Evolutionary conservation across 2,113 vertebrate species (phyloP).

Genomic region (Thamnaconus septentrionalis): DNA sequence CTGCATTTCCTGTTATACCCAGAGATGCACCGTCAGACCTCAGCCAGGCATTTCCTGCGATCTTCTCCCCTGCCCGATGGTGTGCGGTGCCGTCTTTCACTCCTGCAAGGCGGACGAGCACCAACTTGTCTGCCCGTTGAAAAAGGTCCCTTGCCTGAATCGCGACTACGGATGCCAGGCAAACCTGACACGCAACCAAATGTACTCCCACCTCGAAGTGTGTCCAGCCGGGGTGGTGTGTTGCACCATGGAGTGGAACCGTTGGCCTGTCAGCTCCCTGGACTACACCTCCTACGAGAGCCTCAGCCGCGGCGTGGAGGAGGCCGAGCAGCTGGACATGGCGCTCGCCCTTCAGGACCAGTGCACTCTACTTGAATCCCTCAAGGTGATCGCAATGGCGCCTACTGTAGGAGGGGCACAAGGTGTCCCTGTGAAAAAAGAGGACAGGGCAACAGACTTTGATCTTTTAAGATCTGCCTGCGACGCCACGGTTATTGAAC

Average conservation of each 20-base stretch:
- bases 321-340: slow-evolving; percentile 95
- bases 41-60: slow-evolving; percentile 88
- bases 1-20: slow-evolving; percentile 90
- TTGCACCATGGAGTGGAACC: slow-evolving; percentile 99
- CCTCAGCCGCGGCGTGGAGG: slow-evolving; percentile 89
- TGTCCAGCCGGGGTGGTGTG: slow-evolving; percentile 96
- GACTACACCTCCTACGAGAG: slow-evolving; percentile 93
- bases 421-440: slow-evolving; percentile 43
- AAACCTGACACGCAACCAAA: slow-evolving; percentile 85
- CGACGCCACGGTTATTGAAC: slow-evolving; percentile 17
- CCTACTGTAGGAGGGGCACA: slow-evolving; percentile 80
- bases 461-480: slow-evolving; percentile 8
- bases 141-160: slow-evolving; percentile 92
- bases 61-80: slow-evolving; percentile 83
- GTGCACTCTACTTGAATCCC: slow-evolving; percentile 90
- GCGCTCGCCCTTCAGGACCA: slow-evolving; percentile 96
- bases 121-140: slow-evolving; percentile 88
- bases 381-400: slow-evolving; percentile 90
- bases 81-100: slow-evolving; percentile 95
- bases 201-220: slow-evolving; percentile 89
- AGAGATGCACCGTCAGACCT: slow-evolving; percentile 86
- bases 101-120: slow-evolving; percentile 91
- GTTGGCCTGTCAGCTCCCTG: slow-evolving; percentile 93
- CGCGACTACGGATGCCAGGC: slow-evolving; percentile 91
- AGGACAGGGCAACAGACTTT: slow-evolving; percentile 2